A percentile compares a stretch with the other conserved stretches of the same genome.
Evolutionary conservation across 1,140 invertebrate species (phyloP).

Genomic region (Andrena cerasifolii): DNA sequence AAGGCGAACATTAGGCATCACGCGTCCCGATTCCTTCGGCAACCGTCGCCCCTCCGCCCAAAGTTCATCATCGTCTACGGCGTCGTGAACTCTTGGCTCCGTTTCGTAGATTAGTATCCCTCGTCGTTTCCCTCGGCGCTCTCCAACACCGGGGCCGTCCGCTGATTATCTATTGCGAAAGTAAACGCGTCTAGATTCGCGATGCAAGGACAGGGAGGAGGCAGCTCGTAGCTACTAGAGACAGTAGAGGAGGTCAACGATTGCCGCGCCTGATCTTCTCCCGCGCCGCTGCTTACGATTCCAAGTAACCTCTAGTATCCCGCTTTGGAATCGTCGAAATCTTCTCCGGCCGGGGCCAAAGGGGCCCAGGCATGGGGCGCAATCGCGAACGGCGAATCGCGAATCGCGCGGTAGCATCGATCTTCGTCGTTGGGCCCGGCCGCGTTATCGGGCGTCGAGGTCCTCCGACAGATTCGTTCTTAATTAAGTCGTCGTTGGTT

Average conservation of each 20-base stretch:
- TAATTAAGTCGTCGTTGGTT: conserved; percentile 49
- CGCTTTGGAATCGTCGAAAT: too few species aligned
- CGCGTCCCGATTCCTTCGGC: conserved; percentile 31
- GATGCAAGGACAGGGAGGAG: too few species aligned
- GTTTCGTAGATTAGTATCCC: not conserved
- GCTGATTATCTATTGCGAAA: conserved; percentile 57
- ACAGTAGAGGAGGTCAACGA: too few species aligned
- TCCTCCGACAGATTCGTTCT: conserved; percentile 35
- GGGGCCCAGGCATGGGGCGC: too few species aligned
- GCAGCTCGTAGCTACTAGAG: too few species aligned
- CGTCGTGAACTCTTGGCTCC: not conserved
- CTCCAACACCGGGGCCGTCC: conserved; percentile 28
- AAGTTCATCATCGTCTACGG: conserved; percentile 28
- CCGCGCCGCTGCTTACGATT: too few species aligned
- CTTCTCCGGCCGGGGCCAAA: too few species aligned
- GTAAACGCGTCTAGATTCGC: too few species aligned
- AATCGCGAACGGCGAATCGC: too few species aligned
- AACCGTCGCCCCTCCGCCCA: conserved; percentile 17
- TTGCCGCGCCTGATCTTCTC: too few species aligned
- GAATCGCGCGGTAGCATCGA: conserved; percentile 23
- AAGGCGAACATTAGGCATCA: conserved; percentile 47
- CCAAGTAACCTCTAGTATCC: too few species aligned
- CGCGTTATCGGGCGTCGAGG: conserved; percentile 27
- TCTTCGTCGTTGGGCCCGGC: conserved; percentile 12
- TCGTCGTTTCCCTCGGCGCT: conserved; percentile 1